These are phyloP conservation scores for Monodelphis domestica DNA, from an alignment of 2,797 vertebrate genomes.

Conservation along the genomic window DNA sequence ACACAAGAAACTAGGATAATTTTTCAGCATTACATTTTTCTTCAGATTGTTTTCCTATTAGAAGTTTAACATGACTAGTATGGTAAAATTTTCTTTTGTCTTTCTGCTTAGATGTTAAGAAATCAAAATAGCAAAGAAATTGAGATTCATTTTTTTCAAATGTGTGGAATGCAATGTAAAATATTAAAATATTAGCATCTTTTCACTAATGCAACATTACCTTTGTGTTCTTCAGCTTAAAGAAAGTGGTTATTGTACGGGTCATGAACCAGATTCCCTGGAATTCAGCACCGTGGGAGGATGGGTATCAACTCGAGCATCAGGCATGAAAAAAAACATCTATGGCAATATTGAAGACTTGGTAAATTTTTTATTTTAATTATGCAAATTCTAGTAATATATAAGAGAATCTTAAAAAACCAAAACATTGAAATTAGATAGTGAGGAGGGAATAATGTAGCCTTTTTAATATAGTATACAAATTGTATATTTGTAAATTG, in stretches of 20 bases:
- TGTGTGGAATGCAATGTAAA: conserved; percentile 59
- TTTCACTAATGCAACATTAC: conserved; percentile 63
- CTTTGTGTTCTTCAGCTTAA: conserved; percentile 90
- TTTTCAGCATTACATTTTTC: conserved; percentile 36
- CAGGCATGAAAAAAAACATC: conserved; percentile 99
- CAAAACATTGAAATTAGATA: neutral
- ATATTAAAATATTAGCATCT: conserved; percentile 50
- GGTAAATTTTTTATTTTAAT: conserved; percentile 85
- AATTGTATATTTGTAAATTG: neutral
- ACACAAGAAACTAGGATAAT: conserved; percentile 38
- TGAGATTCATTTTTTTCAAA: conserved; percentile 60
- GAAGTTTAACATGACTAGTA: conserved; percentile 9
- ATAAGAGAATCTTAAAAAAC: conserved; percentile 37
- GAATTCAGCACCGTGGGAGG: conserved; percentile 99
- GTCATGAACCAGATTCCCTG: conserved; percentile 99
- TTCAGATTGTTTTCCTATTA: conserved; percentile 42
- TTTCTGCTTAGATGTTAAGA: conserved; percentile 52
- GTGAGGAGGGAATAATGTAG: neutral
- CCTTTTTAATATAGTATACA: conserved; percentile 42
- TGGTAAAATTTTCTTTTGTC: conserved; percentile 19
- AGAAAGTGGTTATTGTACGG: conserved; percentile 97
- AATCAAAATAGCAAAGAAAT: conserved; percentile 47
- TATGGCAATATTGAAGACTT: conserved; percentile 99
- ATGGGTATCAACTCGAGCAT: conserved; percentile 98
- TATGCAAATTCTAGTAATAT: conserved; percentile 25